These are phyloP conservation scores for Drosophila birchii DNA, from an alignment of 2,888 invertebrate genomes.

Conservation along the genomic window DNA sequence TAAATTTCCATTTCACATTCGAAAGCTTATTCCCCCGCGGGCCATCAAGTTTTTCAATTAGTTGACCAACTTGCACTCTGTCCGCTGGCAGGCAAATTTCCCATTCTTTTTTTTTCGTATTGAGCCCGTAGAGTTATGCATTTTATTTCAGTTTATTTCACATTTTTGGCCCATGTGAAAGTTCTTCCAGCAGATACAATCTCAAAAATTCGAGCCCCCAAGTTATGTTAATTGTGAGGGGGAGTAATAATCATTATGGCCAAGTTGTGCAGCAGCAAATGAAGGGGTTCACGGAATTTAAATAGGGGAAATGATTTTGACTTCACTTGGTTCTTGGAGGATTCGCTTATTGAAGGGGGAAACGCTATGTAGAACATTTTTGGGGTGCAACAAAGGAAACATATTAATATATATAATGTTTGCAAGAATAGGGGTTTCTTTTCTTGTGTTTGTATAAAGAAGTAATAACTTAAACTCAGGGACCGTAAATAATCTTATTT, in stretches of 20 bases:
- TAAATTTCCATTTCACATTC: conserved; percentile 49
- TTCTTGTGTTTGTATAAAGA: no score
- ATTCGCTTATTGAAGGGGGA: neutral
- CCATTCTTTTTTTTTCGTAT: conserved; percentile 1
- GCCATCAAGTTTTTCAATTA: conserved; percentile 63
- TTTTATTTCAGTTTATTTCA: conserved; percentile 31
- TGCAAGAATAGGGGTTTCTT: no score
- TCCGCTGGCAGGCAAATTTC: conserved; percentile 35
- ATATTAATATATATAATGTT: neutral
- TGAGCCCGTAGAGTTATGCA: conserved; percentile 33
- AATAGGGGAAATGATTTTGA: neutral
- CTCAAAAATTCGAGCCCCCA: conserved; percentile 10
- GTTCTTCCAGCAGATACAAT: conserved; percentile 16
- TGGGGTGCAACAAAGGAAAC: neutral
- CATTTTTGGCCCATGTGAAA: conserved; percentile 13
- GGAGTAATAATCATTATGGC: conserved; percentile 19
- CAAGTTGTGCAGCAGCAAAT: conserved; percentile 1
- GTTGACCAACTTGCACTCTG: conserved; percentile 58
- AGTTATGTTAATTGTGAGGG: conserved; percentile 30
- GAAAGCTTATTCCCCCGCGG: conserved; percentile 15
- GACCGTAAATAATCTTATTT: no score
- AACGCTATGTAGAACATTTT: neutral
- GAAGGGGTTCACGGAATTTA: conserved; percentile 5
- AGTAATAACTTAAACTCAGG: no score
- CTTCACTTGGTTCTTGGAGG: neutral